These are phyloP conservation scores for Drosophila watanabei DNA, from an alignment of 1,140 invertebrate species.

Conservation along the genomic window DNA sequence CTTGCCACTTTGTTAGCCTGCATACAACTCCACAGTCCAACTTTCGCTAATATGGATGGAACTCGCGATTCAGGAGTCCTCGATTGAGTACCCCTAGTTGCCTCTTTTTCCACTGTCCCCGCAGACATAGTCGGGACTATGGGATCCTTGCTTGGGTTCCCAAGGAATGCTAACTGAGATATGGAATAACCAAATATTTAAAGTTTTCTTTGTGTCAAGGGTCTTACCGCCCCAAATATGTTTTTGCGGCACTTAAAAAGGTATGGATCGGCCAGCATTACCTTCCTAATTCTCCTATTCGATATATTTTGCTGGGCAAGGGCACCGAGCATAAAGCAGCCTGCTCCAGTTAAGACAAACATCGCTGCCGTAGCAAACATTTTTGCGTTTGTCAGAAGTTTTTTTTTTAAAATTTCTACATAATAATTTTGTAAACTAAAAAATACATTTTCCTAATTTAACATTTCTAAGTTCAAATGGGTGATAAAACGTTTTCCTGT, in stretches of 20 bases:
- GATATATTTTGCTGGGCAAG: conserved; percentile 61
- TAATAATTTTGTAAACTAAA: conserved; percentile 1
- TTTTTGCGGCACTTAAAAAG: conserved; percentile 41
- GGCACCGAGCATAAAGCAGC: conserved; percentile 54
- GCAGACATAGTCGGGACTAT: too few species aligned
- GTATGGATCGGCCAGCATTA: conserved; percentile 55
- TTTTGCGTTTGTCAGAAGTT: not conserved
- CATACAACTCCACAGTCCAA: conserved; percentile 16
- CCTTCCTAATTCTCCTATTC: conserved; percentile 36
- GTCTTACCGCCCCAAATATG: conserved; percentile 57
- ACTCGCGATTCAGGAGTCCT: not conserved
- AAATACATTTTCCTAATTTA: not conserved
- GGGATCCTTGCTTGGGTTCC: not conserved
- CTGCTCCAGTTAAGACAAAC: conserved; percentile 20
- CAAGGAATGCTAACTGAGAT: conserved; percentile 17
- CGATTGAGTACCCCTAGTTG: too few species aligned
- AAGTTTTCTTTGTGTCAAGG: too few species aligned
- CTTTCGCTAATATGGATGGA: conserved; percentile 25
- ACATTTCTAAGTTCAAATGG: not conserved
- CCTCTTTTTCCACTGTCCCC: too few species aligned
- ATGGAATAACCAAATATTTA: not conserved
- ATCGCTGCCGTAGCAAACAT: conserved; percentile 16
- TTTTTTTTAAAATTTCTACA: not conserved
- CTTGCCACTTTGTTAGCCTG: conserved; percentile 27
- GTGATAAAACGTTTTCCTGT: not conserved